Conservation (phyloP, 2,888 invertebrate genomes). For the Noctua janthe region DNA sequence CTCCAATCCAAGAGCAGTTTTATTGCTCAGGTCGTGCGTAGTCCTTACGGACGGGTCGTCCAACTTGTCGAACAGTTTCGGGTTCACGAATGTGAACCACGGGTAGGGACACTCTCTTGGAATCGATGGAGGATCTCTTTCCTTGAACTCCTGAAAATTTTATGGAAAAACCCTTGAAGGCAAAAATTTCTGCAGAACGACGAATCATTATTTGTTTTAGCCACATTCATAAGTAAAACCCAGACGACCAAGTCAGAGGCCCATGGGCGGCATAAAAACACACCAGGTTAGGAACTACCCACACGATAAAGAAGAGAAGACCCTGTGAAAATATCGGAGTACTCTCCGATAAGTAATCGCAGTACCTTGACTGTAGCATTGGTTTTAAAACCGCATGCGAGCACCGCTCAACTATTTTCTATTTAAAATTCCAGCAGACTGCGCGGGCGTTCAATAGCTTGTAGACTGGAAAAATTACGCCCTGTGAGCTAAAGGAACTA, state of each 20-base stretch:
- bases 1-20: conserved; percentile 92
- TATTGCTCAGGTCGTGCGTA: conserved; percentile 89
- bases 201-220: neutral
- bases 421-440: neutral
- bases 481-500: neutral
- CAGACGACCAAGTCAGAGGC: too few species aligned
- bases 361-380: neutral
- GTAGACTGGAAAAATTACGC: neutral
- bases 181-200: neutral
- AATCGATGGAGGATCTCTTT: conserved; percentile 71
- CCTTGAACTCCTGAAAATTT: conserved; percentile 81
- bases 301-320: too few species aligned
- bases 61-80: conserved; percentile 90
- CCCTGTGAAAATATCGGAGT: too few species aligned
- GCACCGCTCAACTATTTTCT: neutral
- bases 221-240: neutral
- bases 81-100: conserved; percentile 93
- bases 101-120: conserved; percentile 90
- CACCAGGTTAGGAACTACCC: too few species aligned
- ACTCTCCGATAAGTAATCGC: too few species aligned
- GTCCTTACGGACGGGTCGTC: conserved; percentile 79
- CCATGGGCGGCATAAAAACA: too few species aligned
- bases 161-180: too few species aligned
- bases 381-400: too few species aligned
- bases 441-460: neutral